Conservation (phyloP, 2,888 invertebrate genomes). For the Artemia sinica region DNA sequence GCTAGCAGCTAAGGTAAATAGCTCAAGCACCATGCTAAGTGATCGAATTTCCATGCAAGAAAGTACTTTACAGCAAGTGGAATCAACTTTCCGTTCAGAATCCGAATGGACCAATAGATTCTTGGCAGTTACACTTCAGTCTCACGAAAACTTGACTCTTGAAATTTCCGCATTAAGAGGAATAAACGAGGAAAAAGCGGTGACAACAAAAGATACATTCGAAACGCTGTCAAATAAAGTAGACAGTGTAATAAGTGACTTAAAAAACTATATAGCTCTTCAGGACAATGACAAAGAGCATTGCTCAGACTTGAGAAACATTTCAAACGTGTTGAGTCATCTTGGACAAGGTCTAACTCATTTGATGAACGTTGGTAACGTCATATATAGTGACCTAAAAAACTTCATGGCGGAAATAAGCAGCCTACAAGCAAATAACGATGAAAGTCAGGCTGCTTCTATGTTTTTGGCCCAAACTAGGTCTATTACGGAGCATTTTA, state of each 20-base stretch:
- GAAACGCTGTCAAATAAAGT: not conserved
- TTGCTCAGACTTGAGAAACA: not conserved
- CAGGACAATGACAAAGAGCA: not conserved
- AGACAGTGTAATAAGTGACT: not conserved
- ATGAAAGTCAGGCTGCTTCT: not conserved
- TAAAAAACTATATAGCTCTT: not conserved
- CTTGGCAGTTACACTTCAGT: not conserved
- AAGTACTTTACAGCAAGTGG: not conserved
- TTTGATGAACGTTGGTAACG: not conserved
- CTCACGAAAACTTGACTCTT: constrained; percentile 5
- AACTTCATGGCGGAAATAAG: not conserved
- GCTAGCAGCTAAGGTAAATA: not conserved
- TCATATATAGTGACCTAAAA: not conserved
- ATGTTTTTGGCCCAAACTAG: not conserved
- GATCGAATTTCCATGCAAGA: not conserved
- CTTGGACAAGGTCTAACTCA: not conserved
- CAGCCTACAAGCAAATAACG: not conserved
- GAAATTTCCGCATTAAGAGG: not conserved
- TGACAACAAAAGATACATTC: not conserved
- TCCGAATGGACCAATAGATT: constrained; percentile 4
- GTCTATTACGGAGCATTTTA: not conserved
- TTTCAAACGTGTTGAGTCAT: not conserved
- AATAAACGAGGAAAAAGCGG: not conserved
- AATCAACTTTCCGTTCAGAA: not conserved
- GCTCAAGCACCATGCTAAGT: not conserved